These are phyloP conservation scores for Phymanthus crucifer DNA, from an alignment of 92 coral and sea anemone species.

Conservation along the genomic window DNA sequence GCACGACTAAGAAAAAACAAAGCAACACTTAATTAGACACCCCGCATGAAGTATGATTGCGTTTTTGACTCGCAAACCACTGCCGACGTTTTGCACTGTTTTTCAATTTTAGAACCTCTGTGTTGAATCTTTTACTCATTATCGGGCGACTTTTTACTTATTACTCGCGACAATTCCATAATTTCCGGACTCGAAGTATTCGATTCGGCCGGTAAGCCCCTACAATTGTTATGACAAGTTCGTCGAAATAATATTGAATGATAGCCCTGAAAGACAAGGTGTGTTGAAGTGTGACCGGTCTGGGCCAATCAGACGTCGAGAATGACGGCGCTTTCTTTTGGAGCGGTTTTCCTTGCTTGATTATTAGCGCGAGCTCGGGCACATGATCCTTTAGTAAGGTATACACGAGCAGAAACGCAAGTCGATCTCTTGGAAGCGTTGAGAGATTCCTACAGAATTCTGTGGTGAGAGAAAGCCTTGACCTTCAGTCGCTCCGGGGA, in stretches of 20 bases:
- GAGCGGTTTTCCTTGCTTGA: conserved; percentile 44
- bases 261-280: conserved; percentile 67
- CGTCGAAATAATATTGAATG: conserved; percentile 68
- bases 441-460: conserved; percentile 16
- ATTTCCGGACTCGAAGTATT: conserved; percentile 79
- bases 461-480: neutral
- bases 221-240: conserved; percentile 87
- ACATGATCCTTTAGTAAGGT: conserved; percentile 9
- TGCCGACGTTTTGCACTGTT: neutral
- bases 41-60: conserved; percentile 56
- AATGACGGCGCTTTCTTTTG: conserved; percentile 67
- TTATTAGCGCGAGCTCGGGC: conserved; percentile 6
- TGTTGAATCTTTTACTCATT: conserved; percentile 22
- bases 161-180: conserved; percentile 50
- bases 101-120: conserved; percentile 19
- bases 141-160: neutral
- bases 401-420: neutral
- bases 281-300: conserved; percentile 57
- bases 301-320: conserved; percentile 67
- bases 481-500: conserved; percentile 24
- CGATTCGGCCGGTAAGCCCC: conserved; percentile 61
- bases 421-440: conserved; percentile 26
- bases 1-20: conserved; percentile 76
- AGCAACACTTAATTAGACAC: conserved; percentile 76
- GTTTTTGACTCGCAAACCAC: conserved; percentile 21